Base-by-base conservation (phyloP, 2,888 invertebrate species). In the Arctia plantaginis region DNA sequence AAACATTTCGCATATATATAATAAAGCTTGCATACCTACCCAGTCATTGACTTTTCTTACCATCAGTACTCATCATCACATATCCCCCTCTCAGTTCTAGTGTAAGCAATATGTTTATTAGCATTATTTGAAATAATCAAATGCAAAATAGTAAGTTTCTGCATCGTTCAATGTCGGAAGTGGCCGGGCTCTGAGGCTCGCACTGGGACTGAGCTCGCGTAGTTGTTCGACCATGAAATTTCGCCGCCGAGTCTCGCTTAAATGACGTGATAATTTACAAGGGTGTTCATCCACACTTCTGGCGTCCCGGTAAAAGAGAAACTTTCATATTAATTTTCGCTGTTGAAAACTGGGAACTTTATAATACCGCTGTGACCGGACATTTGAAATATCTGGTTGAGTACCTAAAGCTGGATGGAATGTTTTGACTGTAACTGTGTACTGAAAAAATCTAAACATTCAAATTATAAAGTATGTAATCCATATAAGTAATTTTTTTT, bases 221-320 rank as follows among this genome's bases (percentile, higher is more conserved):
- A 79, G 82, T 75, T 87, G 80, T 81, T 88, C 88, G 86, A 81
- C 89, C 91, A 85, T 91, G 91, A 91, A 91, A 91, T 91, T 91
- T 91, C 87, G 85, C 87, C 87, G 84, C 86, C 85, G 86, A 85
- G 86, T 85, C 86, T 86, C 86, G 83, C 82, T 83, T 88, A 90
- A 90, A 91, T 89, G 91, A 89, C 90, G 89, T 88, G 91, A 91
- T 91, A 91, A 91, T 91, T 91, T 90, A 90, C 88, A 89, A 89
- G 86, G 86, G 87, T 86, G 86, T 86, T 88, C 88, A 85, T 88
- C 85, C 85, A 86, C 87, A 86, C 84, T 87, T 86, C 85, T 86
- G 84, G 85, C 82, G 77, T 82, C 71, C 79, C 68, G 77, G 77
- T 81, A 82, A 80, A 85, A 73, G 83, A 76, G 80, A 85, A 88